These are phyloP conservation scores for Opisthograptis luteolata DNA, from an alignment of 2,888 invertebrate genomes.

Conservation along the genomic window DNA sequence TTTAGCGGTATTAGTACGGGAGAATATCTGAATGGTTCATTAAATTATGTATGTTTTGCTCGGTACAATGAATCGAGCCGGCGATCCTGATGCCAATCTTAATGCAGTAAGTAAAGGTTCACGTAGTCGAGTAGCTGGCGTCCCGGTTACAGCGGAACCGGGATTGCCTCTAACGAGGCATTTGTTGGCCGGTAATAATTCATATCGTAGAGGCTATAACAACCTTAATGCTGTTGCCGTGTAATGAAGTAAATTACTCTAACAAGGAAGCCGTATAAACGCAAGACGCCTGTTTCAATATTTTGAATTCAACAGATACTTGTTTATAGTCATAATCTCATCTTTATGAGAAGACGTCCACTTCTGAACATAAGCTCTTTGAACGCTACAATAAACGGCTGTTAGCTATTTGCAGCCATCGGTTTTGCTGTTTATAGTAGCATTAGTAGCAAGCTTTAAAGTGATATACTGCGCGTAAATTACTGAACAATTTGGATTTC, in stretches of 20 bases:
- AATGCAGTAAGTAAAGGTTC: slow-evolving; percentile 58
- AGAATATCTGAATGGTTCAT: slow-evolving; percentile 56
- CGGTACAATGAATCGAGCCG: slow-evolving; percentile 49
- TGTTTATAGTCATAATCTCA: too few relatives aligned
- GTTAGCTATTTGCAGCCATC: too few relatives aligned
- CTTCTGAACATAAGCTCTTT: too few relatives aligned
- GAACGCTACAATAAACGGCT: too few relatives aligned
- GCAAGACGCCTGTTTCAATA: background rate
- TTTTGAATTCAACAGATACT: background rate
- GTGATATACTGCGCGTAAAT: too few relatives aligned
- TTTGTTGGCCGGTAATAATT: slow-evolving; percentile 37
- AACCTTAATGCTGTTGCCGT: slow-evolving; percentile 23
- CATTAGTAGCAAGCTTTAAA: too few relatives aligned
- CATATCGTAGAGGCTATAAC: slow-evolving; percentile 18
- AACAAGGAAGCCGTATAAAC: slow-evolving; percentile 14
- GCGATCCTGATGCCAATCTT: slow-evolving; percentile 64
- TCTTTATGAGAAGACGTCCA: too few relatives aligned
- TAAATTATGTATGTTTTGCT: slow-evolving; percentile 55
- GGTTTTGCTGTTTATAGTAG: too few relatives aligned
- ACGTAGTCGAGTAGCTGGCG: slow-evolving; percentile 66
- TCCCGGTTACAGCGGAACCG: slow-evolving; percentile 52
- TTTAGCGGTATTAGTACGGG: slow-evolving; percentile 59
- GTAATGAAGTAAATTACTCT: slow-evolving; percentile 25
- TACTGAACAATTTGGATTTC: too few relatives aligned
- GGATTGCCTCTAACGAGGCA: slow-evolving; percentile 44